phyloP scores from a whole-genome alignment of 2,113 vertebrate species.

The Poeciliopsis prolifica region DNA sequence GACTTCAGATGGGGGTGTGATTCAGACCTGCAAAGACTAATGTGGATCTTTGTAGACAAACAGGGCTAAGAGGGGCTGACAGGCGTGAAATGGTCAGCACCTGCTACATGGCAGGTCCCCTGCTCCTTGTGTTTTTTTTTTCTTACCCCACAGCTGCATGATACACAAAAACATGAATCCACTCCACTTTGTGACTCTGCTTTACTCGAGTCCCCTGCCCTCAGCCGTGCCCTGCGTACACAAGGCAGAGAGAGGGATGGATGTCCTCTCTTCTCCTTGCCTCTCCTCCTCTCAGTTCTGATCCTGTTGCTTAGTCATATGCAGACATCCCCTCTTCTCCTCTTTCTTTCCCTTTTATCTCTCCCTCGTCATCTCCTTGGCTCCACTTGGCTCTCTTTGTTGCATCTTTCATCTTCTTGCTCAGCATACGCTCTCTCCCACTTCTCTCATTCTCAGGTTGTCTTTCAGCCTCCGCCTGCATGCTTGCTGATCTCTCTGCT shows the following conservation, averaged over 20 bases:
- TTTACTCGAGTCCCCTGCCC: constrained; percentile 36
- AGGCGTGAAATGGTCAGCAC: constrained; percentile 79
- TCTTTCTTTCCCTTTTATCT: constrained; percentile 46
- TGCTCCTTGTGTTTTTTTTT: constrained; percentile 3
- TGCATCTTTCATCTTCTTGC: constrained; percentile 63
- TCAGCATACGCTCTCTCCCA: constrained; percentile 59
- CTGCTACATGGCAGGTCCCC: constrained; percentile 67
- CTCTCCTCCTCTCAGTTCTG: constrained; percentile 54
- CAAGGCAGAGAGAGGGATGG: constrained; percentile 49
- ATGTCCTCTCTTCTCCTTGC: constrained; percentile 59
- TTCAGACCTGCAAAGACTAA: constrained; percentile 59
- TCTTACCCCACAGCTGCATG: constrained; percentile 66
- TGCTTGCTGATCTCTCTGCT: constrained; percentile 58
- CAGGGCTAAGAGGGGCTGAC: constrained; percentile 69
- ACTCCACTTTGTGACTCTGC: constrained; percentile 33
- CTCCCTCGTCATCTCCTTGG: constrained; percentile 43
- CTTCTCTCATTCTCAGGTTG: constrained; percentile 68
- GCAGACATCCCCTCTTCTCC: constrained; percentile 23
- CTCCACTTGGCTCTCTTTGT: constrained; percentile 59
- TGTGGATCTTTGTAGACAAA: constrained; percentile 68
- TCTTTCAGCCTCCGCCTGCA: constrained; percentile 64
- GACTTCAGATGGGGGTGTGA: constrained; percentile 54
- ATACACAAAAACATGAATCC: constrained; percentile 40
- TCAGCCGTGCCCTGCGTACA: constrained; percentile 53
- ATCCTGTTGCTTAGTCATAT: constrained; percentile 64